Evolutionary conservation across 2,113 vertebrate species (phyloP).

Genomic region (Oxyruncus cristatus): DNA sequence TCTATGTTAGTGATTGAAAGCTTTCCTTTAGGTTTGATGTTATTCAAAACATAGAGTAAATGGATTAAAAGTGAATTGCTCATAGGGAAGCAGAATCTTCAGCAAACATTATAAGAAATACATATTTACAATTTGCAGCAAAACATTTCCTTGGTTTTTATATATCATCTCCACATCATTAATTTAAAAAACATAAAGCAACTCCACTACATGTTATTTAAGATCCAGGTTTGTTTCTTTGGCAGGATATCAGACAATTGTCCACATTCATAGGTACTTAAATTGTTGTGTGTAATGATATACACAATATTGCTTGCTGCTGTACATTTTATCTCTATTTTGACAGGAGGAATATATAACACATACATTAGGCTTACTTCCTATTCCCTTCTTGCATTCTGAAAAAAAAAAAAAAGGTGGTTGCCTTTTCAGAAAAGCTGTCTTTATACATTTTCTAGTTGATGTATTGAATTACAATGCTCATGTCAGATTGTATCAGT

Average conservation of each 20-base stretch:
- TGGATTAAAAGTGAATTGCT: neutral
- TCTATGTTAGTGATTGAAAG: neutral
- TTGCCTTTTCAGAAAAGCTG: constrained; percentile 51
- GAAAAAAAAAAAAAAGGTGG: neutral
- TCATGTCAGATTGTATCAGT: constrained; percentile 45
- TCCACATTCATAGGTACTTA: neutral
- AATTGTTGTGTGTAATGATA: neutral
- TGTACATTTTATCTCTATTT: neutral
- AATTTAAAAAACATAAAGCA: neutral
- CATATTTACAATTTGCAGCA: neutral
- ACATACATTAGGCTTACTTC: neutral
- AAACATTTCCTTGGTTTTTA: neutral
- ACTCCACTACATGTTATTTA: neutral
- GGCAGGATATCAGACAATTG: neutral
- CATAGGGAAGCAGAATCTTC: neutral
- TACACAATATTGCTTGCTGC: neutral
- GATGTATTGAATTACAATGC: constrained; percentile 54
- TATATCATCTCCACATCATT: neutral
- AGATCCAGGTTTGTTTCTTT: neutral
- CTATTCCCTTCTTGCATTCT: neutral
- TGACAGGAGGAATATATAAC: neutral
- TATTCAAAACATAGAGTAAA: neutral
- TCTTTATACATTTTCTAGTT: constrained; percentile 56
- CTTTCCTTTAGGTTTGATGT: neutral
- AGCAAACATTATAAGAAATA: neutral